These are phyloP conservation scores for Myoxocephalus aenaeus DNA, from an alignment of 2,797 vertebrate genomes.

Conservation along the genomic window DNA sequence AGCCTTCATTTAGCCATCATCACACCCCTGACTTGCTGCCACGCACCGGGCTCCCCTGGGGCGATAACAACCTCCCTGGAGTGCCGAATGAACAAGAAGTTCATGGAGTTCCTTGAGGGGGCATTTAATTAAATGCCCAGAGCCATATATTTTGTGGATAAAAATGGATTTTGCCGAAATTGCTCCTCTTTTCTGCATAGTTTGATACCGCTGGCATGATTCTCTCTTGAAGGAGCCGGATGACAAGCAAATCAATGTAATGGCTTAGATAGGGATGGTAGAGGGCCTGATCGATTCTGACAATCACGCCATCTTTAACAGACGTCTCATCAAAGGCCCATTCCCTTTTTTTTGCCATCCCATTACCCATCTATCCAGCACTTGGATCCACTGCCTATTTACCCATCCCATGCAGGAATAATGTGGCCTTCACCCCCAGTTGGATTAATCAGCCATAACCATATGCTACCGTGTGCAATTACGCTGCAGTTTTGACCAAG, in stretches of 20 bases:
- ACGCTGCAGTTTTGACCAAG: constrained; percentile 80
- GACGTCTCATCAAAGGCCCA: constrained; percentile 75
- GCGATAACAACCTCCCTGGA: constrained; percentile 33
- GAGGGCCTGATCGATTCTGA: constrained; percentile 71
- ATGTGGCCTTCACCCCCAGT: constrained; percentile 76
- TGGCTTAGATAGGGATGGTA: constrained; percentile 45
- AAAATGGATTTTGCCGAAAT: constrained; percentile 45
- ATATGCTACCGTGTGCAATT: constrained; percentile 85
- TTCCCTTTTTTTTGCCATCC: constrained; percentile 63
- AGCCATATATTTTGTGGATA: constrained; percentile 41
- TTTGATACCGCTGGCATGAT: constrained; percentile 43
- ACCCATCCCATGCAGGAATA: constrained; percentile 73
- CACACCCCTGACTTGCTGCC: constrained; percentile 28
- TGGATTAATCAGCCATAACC: constrained; percentile 86
- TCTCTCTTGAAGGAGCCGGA: constrained; percentile 54
- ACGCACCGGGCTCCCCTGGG: constrained; percentile 28
- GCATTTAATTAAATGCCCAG: constrained; percentile 31
- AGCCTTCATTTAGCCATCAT: constrained; percentile 34
- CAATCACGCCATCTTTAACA: constrained; percentile 71
- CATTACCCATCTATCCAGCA: constrained; percentile 69
- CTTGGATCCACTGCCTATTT: constrained; percentile 71
- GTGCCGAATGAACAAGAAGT: constrained; percentile 30
- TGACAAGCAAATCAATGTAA: constrained; percentile 71
- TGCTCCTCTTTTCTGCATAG: constrained; percentile 43
- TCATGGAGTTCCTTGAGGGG: constrained; percentile 31